Evolutionary conservation across 2,797 vertebrate genomes (phyloP).

Genomic region (Ctenopoma kingsleyae): DNA sequence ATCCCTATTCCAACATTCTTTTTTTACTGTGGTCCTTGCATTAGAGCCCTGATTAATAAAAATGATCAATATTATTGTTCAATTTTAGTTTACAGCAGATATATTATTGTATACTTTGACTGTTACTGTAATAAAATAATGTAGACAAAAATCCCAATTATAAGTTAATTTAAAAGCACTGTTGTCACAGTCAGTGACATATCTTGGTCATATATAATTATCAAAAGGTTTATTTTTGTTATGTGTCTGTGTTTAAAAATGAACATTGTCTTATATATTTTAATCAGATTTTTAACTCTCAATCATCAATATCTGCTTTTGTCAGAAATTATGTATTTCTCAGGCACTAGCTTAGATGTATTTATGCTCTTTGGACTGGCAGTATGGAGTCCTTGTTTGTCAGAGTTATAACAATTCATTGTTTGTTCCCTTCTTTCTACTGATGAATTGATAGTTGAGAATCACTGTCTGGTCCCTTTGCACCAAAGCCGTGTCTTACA

Average conservation of each 20-base stretch:
- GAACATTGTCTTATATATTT: no score
- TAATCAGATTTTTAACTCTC: neutral
- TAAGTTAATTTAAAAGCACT: neutral
- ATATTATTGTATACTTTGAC: neutral
- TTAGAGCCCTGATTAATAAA: neutral
- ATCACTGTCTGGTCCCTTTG: constrained; percentile 98
- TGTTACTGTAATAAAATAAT: neutral
- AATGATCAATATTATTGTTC: neutral
- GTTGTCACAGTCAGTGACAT: neutral
- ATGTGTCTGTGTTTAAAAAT: neutral
- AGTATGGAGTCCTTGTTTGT: neutral
- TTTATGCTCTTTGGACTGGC: neutral
- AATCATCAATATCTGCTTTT: neutral
- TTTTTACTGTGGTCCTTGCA: neutral
- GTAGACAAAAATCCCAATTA: neutral
- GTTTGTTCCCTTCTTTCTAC: constrained; percentile 33
- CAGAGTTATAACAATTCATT: constrained; percentile 35
- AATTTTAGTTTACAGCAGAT: neutral
- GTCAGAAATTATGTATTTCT: neutral
- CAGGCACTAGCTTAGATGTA: neutral
- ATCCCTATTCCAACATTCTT: neutral
- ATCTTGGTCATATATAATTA: neutral
- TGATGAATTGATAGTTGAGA: constrained; percentile 87
- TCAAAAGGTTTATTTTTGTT: neutral
- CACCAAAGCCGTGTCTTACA: constrained; percentile 97